These are phyloP conservation scores for Sus scrofa DNA, from an alignment of 2,113 vertebrate species.

Conservation along the genomic window T2T-Sscrofa CM000825.6:82350501-82351000, in stretches of 20 bases:
- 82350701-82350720: neutral
- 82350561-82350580: no score
- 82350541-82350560: no score
- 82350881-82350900: neutral
- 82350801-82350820: slow-evolving; percentile 40
- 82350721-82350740: slow-evolving; percentile 51
- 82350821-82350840: slow-evolving; percentile 40
- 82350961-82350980: neutral
- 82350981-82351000: neutral
- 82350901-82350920: neutral
- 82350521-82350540: no score
- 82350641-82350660: neutral
- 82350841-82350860: slow-evolving; percentile 12
- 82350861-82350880: slow-evolving; percentile 20
- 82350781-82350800: slow-evolving; percentile 32
- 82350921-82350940: neutral
- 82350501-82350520: no score
- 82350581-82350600: no score
- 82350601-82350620: no score
- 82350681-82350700: neutral
- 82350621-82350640: neutral
- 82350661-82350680: neutral
- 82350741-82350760: slow-evolving; percentile 54
- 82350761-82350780: slow-evolving; percentile 35
- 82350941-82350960: neutral